Evolutionary conservation across 2,797 vertebrate genomes (phyloP).

Genomic region (Nyctibius grandis): DNA sequence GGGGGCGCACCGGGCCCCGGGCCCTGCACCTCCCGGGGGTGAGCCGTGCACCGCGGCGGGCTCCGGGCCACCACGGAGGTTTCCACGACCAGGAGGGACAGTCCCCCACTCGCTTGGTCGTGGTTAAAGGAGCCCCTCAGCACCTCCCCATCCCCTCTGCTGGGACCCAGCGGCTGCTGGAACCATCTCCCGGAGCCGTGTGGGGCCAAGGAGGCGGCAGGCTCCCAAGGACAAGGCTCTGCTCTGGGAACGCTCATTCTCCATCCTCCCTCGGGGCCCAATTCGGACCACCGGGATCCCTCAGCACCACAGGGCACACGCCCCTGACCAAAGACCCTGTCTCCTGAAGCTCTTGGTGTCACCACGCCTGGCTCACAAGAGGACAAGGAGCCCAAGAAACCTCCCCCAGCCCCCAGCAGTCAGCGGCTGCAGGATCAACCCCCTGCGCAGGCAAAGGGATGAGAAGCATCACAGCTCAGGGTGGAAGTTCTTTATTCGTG

Average conservation of each 20-base stretch:
- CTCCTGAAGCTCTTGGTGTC: not conserved
- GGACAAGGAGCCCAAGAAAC: too few species aligned
- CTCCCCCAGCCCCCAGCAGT: not conserved
- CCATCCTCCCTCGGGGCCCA: not conserved
- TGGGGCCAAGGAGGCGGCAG: not conserved
- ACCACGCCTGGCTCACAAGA: too few species aligned
- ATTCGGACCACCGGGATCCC: not conserved
- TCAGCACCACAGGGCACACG: not conserved
- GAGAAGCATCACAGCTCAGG: not conserved
- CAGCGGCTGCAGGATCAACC: not conserved
- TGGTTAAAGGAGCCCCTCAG: too few species aligned
- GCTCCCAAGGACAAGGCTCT: not conserved
- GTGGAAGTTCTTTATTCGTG: conserved; percentile 11
- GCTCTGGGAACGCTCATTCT: not conserved
- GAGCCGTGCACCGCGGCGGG: too few species aligned
- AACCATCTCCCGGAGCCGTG: not conserved
- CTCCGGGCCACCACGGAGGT: too few species aligned
- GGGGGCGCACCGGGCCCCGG: too few species aligned
- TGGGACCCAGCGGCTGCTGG: not conserved
- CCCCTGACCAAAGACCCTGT: not conserved
- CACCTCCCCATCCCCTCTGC: not conserved
- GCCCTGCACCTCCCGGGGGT: too few species aligned
- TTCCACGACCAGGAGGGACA: too few species aligned
- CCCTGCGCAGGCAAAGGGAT: fast-evolving
- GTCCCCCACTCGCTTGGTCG: too few species aligned